Conservation (phyloP, 1,140 invertebrate genomes). For the Elymnias hypermnestra region DNA sequence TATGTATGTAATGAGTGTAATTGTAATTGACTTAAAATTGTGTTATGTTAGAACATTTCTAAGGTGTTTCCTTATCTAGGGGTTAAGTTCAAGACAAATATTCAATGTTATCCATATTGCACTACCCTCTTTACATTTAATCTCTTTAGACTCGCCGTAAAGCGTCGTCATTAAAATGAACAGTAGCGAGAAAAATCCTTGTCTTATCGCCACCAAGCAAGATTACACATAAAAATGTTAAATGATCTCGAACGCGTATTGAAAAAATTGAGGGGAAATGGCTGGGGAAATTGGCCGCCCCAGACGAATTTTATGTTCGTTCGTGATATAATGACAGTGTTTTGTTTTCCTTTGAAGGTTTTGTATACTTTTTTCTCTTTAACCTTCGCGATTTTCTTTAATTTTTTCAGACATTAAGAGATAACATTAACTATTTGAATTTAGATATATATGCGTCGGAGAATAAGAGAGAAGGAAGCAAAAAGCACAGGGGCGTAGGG, state of each 20-base stretch:
- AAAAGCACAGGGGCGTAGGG: no score
- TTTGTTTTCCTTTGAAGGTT: conserved; percentile 2
- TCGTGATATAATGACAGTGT: conserved; percentile 27
- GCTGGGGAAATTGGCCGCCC: conserved; percentile 48
- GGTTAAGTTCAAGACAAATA: no score
- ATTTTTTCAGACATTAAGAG: background rate
- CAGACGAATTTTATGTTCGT: conserved; percentile 26
- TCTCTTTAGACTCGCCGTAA: conserved; percentile 65
- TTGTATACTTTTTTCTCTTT: background rate
- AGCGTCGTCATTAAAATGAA: conserved; percentile 71
- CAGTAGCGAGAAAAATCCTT: conserved; percentile 59
- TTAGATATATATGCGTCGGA: no score
- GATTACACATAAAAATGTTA: conserved; percentile 76
- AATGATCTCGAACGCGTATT: conserved; percentile 72
- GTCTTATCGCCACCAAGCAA: conserved; percentile 66
- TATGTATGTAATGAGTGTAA: no score
- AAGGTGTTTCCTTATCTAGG: no score
- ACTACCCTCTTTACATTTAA: conserved; percentile 66
- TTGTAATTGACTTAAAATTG: no score
- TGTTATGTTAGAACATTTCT: no score
- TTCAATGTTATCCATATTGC: no score
- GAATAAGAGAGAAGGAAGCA: no score
- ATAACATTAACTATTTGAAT: background rate
- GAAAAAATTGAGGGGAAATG: conserved; percentile 68
- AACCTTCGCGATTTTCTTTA: no score